Evolutionary conservation across 1,140 invertebrate species (phyloP).

Genomic region (Calliphora vicina): DNA sequence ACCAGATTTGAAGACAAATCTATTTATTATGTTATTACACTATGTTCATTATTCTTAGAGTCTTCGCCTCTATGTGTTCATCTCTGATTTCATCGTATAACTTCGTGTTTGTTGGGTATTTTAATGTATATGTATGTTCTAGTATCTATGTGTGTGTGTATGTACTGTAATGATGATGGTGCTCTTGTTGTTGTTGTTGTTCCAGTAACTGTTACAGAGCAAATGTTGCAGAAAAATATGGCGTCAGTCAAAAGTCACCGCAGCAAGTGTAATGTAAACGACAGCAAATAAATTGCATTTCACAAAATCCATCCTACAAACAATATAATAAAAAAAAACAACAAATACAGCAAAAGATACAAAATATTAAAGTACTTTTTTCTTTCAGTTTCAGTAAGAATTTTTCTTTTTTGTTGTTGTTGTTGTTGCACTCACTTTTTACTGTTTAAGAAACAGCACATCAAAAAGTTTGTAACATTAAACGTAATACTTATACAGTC

Average conservation of each 20-base stretch:
- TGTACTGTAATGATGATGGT: not conserved
- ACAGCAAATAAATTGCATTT: slow-evolving; percentile 63
- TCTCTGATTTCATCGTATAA: too few relatives aligned
- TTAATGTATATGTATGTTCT: not conserved
- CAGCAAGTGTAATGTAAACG: slow-evolving; percentile 53
- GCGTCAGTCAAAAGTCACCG: slow-evolving; percentile 61
- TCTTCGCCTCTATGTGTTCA: too few relatives aligned
- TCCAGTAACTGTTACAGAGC: slow-evolving; percentile 20
- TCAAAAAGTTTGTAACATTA: not conserved
- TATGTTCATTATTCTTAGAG: too few relatives aligned
- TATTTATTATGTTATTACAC: too few relatives aligned
- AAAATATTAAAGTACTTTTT: not conserved
- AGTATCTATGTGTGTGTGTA: not conserved
- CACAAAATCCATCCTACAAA: slow-evolving; percentile 37
- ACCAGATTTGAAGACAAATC: too few relatives aligned
- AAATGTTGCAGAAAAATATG: slow-evolving; percentile 52
- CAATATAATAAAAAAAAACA: slow-evolving; percentile 39
- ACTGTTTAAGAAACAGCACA: not conserved
- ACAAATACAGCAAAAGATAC: not conserved
- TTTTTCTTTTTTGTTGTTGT: too few relatives aligned
- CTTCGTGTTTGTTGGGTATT: not conserved
- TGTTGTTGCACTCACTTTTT: not conserved
- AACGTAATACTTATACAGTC: not conserved
- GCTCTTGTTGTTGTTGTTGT: not conserved
- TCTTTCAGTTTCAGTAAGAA: not conserved